A percentile compares a stretch with the other conserved stretches of the same genome.
These are phyloP conservation scores for Corythoichthys intestinalis DNA, from an alignment of 2,113 vertebrate species.

Conservation along the genomic window DNA sequence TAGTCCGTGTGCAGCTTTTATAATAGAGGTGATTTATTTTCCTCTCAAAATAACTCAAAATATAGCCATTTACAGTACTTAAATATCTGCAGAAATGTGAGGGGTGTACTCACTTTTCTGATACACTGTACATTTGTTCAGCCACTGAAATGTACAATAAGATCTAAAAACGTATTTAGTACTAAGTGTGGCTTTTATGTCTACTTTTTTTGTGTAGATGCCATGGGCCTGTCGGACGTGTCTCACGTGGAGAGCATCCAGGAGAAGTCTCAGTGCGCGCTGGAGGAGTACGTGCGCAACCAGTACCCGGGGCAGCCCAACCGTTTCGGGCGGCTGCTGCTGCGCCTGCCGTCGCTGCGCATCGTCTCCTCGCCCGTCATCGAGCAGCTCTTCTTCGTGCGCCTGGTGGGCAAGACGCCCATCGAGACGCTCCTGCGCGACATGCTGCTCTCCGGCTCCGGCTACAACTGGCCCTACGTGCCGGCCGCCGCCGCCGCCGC, in stretches of 20 bases:
- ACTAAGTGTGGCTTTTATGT: conserved; percentile 1
- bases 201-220: conserved; percentile 59
- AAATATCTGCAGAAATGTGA: no score
- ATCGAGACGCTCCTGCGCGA: conserved; percentile 85
- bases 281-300: conserved; percentile 83
- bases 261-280: conserved; percentile 84
- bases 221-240: conserved; percentile 80
- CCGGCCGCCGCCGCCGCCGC: conserved; percentile 62
- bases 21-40: no score
- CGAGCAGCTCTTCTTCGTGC: conserved; percentile 86
- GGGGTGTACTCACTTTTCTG: no score
- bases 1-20: no score
- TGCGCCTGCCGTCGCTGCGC: conserved; percentile 82
- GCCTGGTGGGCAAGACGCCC: conserved; percentile 84
- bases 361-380: conserved; percentile 83
- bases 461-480: conserved; percentile 85
- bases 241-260: conserved; percentile 83
- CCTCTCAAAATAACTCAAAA: no score
- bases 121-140: no score
- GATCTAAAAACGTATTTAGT: no score
- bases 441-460: conserved; percentile 83
- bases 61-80: no score
- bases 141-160: no score
- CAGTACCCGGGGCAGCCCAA: conserved; percentile 83
- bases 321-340: conserved; percentile 81